A percentile compares a stretch with the other conserved stretches of the same genome.
Evolutionary conservation across 2,113 vertebrate genomes (phyloP).

Genomic region (Mugil cephalus): DNA sequence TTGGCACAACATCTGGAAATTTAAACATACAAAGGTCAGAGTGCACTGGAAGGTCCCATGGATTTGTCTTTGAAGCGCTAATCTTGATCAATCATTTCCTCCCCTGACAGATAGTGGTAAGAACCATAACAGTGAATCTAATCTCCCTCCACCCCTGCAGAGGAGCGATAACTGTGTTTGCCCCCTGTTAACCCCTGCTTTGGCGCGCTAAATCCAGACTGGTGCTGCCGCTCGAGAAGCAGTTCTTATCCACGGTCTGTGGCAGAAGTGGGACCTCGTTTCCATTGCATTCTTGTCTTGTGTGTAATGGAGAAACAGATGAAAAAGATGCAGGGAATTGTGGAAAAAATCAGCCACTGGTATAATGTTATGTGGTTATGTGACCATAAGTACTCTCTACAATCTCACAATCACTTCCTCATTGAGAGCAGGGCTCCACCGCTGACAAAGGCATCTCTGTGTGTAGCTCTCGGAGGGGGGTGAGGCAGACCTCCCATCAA

Average conservation of each 20-base stretch:
- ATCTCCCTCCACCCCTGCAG: conserved; percentile 39
- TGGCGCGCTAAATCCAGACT: conserved; percentile 44
- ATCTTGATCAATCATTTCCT: conserved; percentile 50
- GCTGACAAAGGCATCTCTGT: conserved; percentile 75
- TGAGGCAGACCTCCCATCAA: conserved; percentile 73
- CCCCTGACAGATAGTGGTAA: conserved; percentile 10
- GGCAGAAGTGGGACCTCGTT: conserved; percentile 60
- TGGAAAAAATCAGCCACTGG: conserved; percentile 58
- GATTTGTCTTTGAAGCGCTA: conserved; percentile 28
- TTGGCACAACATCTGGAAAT: neutral
- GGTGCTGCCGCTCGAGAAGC: conserved; percentile 24
- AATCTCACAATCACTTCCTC: conserved; percentile 69
- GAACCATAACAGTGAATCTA: conserved; percentile 40
- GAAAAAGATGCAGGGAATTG: conserved; percentile 57
- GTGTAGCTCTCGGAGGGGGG: conserved; percentile 74
- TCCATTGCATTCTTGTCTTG: conserved; percentile 61
- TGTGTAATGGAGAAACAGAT: conserved; percentile 69
- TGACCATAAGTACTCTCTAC: conserved; percentile 55
- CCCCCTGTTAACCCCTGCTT: conserved; percentile 37
- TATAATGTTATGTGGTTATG: conserved; percentile 67
- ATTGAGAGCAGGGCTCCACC: conserved; percentile 29
- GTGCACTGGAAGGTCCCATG: conserved; percentile 2
- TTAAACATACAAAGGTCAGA: conserved; percentile 7
- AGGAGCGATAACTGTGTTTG: conserved; percentile 30
- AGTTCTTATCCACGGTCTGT: conserved; percentile 43